phyloP scores from a whole-genome alignment of 2,888 invertebrate genomes.

The Atherix ibis region DNA sequence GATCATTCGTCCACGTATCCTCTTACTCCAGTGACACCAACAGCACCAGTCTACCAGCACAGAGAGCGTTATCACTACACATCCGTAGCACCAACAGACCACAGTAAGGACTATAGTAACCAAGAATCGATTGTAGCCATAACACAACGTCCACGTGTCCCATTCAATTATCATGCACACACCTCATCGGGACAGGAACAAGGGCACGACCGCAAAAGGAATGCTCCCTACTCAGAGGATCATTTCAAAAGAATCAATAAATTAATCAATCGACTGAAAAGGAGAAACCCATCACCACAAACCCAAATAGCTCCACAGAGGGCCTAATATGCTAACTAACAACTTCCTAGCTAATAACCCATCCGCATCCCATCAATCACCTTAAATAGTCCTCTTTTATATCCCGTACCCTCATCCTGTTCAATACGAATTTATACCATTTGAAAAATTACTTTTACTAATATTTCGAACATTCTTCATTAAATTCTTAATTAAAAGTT shows the following conservation, averaged over 20 bases:
- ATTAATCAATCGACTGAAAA: background rate
- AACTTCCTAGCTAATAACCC: no score
- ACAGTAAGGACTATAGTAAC: background rate
- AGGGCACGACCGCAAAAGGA: background rate
- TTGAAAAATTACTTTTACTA: no score
- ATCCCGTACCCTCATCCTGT: no score
- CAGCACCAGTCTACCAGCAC: background rate
- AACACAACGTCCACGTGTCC: background rate
- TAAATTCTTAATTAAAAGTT: no score
- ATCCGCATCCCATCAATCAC: no score
- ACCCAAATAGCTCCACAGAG: no score
- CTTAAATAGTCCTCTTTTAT: no score
- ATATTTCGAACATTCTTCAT: no score
- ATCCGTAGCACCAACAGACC: background rate
- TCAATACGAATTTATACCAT: no score
- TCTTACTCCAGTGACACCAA: constrained; percentile 18
- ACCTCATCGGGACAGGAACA: background rate
- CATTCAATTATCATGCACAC: background rate
- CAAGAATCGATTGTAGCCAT: background rate
- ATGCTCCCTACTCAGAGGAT: background rate
- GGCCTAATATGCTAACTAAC: no score
- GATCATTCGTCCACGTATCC: constrained; percentile 20
- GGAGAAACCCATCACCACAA: no score
- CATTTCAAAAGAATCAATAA: background rate
- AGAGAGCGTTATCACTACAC: no score